Evolutionary conservation across 2,797 vertebrate genomes (phyloP), one percentile per base, ranked within the genome.

Genomic region (Momotus momota): DNA sequence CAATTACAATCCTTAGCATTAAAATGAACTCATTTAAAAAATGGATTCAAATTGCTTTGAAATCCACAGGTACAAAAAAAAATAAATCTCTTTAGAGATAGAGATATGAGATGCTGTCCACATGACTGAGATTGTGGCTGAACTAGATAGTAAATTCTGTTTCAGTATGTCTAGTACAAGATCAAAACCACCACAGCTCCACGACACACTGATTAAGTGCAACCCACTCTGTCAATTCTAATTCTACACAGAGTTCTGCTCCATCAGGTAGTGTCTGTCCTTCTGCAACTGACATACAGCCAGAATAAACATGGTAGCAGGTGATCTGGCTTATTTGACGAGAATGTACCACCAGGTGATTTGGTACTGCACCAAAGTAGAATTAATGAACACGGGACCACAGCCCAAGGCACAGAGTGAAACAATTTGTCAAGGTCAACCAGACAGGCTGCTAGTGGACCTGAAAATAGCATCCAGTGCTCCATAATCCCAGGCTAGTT

Each of bases 401-500:
- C 9, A 86, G 81, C 88, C 77, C 78, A 48, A 71, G 66, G 73
- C 22, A 66, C 12, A 16, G 31, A 73, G 48, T 1, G 6, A 86
- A 92, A 86, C 83, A 52, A 82, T 93, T 93, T 90, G 83, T 88
- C 90, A 95, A 80, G 88, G 92, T 94, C 90, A 96, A 88, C 81
- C 86, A 84, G 71, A 45, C 1, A 70, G 74, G 60, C 62, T 81
- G 46, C 15, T 18, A 33, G 20, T 3, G 93, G 67, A 79, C 60
- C 80, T 86, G 81, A 90, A 92, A 92, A 94, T 4, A 93, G 58
- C 16, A 88, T 19, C 40, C 73, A 67, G 43, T 45, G 81, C 40
- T 79, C 48, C 83, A 62, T 48, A 91, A 70, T 86, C 49, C 22
- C 61, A 60, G 20, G 6, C 23, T 74, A n/a, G 72, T 65, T 79